Conservation (phyloP, 2,113 vertebrate species). For the Aviceda subcristata region DNA sequence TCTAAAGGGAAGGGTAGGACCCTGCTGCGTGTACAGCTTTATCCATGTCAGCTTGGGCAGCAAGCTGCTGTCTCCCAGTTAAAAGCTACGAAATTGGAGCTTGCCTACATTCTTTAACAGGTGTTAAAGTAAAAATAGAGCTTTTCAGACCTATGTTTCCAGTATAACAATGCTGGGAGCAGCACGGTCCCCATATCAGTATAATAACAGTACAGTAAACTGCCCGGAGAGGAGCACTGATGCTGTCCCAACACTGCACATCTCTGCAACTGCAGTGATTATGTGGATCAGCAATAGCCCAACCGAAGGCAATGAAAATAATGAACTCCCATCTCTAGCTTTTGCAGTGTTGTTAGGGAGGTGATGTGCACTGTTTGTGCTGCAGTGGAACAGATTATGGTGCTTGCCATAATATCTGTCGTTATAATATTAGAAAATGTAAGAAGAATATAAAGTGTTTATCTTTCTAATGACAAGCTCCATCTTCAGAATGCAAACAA, state of each 20-base stretch:
- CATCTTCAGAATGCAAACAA: slow-evolving; percentile 16
- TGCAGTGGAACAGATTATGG: background rate
- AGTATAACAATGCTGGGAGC: background rate
- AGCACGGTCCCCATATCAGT: background rate
- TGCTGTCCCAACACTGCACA: background rate
- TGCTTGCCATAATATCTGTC: slow-evolving; percentile 12
- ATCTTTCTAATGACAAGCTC: slow-evolving; percentile 7
- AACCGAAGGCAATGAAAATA: background rate
- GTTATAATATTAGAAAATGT: slow-evolving; percentile 20
- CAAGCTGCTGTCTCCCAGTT: background rate
- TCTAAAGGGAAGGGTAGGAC: background rate
- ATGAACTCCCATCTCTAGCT: background rate
- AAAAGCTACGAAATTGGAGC: background rate
- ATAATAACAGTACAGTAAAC: background rate
- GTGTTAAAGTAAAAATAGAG: background rate
- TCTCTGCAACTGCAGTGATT: background rate
- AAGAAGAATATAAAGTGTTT: background rate
- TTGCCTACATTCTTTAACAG: background rate
- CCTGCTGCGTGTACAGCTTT: background rate
- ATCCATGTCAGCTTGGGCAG: background rate
- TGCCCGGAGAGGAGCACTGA: background rate
- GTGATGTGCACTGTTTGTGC: background rate
- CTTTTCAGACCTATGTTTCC: background rate
- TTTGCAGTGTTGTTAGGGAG: background rate
- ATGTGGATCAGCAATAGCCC: background rate